A percentile compares a stretch with the other conserved stretches of the same genome.
Conservation (phyloP, 1,140 invertebrate genomes). For the Leguminivora glycinivorella region DNA sequence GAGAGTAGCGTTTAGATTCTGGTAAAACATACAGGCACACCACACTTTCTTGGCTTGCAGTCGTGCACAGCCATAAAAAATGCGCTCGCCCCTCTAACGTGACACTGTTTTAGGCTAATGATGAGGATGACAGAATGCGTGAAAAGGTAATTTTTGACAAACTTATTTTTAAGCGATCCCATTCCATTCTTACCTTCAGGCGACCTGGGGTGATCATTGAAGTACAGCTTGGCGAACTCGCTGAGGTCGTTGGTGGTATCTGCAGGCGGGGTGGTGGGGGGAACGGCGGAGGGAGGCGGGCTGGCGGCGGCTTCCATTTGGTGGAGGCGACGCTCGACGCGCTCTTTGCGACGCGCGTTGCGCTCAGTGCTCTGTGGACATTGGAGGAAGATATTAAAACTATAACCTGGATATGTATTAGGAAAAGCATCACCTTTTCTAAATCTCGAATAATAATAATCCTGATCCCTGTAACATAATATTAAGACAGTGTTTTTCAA, state of each 20-base stretch:
- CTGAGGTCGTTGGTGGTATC: conserved; percentile 86
- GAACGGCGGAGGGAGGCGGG: conserved; percentile 39
- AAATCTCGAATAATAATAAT: not conserved
- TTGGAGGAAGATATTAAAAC: conserved; percentile 7
- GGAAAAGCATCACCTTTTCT: not conserved
- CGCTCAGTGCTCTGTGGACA: conserved; percentile 69
- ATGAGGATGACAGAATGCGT: too few species aligned
- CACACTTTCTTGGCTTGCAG: too few species aligned
- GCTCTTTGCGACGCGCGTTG: conserved; percentile 87
- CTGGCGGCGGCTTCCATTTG: conserved; percentile 80
- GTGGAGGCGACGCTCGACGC: conserved; percentile 91
- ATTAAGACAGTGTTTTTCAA: too few species aligned
- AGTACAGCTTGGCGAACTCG: conserved; percentile 96
- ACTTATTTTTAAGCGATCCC: too few species aligned
- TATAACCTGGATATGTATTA: conserved; percentile 11
- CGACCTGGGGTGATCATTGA: conserved; percentile 92
- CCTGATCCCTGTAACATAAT: too few species aligned
- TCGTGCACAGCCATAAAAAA: too few species aligned
- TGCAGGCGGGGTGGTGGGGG: conserved; percentile 51
- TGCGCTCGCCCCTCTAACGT: too few species aligned
- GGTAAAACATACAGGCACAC: too few species aligned
- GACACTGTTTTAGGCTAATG: too few species aligned
- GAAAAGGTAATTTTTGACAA: too few species aligned
- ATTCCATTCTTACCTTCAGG: conserved; percentile 84
- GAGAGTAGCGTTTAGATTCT: too few species aligned